Conservation (phyloP, 2,797 vertebrate genomes). For the Pseudochirops corinnae region DNA sequence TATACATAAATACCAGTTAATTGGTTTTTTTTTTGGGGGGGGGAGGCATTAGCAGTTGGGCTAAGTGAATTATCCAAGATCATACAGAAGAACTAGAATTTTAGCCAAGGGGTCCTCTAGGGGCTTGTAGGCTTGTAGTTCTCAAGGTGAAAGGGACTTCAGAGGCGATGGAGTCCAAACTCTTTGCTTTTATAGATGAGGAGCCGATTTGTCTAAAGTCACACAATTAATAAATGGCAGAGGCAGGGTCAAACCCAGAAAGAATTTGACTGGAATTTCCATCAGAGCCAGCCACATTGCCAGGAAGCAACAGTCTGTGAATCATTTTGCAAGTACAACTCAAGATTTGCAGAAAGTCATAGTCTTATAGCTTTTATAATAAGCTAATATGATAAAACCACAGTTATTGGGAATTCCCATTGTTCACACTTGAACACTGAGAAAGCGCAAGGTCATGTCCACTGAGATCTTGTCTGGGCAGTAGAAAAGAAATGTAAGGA, state of each 20-base stretch:
- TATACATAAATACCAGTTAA: neutral
- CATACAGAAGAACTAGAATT: neutral
- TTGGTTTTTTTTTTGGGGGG: neutral
- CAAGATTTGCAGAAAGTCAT: neutral
- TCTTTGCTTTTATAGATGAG: neutral
- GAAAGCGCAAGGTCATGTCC: neutral
- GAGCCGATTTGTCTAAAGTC: neutral
- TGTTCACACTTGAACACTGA: neutral
- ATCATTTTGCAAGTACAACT: neutral
- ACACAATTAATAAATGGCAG: neutral
- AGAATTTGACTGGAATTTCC: neutral
- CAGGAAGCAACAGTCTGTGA: neutral
- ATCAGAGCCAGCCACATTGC: neutral
- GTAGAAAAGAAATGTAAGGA: constrained; percentile 38
- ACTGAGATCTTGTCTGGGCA: constrained; percentile 12
- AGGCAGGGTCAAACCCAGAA: neutral
- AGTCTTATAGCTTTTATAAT: neutral
- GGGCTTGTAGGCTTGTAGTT: neutral
- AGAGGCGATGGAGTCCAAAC: neutral
- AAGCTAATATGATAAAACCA: neutral
- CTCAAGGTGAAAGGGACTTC: neutral
- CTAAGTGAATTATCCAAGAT: neutral
- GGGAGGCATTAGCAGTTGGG: neutral
- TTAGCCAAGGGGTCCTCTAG: neutral
- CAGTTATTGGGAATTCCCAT: neutral